phyloP scores from a whole-genome alignment of 2,797 vertebrate genomes.

The Xenops minutus region DNA sequence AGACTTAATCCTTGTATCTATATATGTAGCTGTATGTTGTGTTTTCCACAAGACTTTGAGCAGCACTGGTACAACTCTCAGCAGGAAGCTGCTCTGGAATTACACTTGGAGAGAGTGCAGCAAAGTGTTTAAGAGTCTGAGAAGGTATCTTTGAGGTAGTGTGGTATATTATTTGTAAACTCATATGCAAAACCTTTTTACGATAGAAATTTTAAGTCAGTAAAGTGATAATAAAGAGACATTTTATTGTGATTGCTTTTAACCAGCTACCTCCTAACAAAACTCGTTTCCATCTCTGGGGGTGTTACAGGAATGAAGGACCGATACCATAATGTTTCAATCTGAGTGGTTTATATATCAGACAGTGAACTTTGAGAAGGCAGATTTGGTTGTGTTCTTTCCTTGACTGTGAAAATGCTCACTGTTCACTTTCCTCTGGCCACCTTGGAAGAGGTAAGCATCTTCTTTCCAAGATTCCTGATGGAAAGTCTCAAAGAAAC shows the following conservation, averaged over 20 bases:
- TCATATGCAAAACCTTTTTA: background rate
- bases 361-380: background rate
- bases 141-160: background rate
- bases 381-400: slow-evolving; percentile 4
- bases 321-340: background rate
- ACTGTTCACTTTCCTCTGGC: background rate
- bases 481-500: background rate
- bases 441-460: background rate
- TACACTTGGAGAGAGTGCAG: background rate
- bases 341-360: background rate
- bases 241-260: background rate
- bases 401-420: background rate
- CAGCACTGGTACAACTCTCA: background rate
- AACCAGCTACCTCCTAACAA: background rate
- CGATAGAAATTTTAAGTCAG: background rate
- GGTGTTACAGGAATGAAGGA: background rate
- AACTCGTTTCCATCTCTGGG: background rate
- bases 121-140: background rate
- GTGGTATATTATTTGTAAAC: background rate
- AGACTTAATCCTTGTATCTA: background rate
- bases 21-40: slow-evolving; percentile 4
- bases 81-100: background rate
- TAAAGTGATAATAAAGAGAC: background rate
- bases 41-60: background rate
- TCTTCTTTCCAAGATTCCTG: background rate